phyloP scores from a whole-genome alignment of 2,888 invertebrate species.

The Alloplasta piceator region DNA sequence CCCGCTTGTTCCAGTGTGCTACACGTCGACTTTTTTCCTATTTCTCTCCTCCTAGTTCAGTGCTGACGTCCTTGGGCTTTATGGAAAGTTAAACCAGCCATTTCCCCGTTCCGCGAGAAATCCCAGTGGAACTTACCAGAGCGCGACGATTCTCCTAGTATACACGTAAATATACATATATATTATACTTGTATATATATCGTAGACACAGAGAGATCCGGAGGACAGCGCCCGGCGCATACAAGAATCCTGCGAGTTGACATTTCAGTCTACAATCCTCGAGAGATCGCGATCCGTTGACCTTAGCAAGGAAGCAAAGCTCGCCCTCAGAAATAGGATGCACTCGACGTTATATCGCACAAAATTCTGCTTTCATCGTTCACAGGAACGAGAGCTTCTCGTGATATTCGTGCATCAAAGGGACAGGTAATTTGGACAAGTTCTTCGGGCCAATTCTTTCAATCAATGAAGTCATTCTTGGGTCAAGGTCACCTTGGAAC shows the following conservation, averaged over 20 bases:
- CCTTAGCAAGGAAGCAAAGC: conserved; percentile 30
- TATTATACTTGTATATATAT: background rate
- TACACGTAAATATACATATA: conserved; percentile 18
- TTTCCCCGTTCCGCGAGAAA: conserved; percentile 57
- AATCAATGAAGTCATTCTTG: too few species aligned
- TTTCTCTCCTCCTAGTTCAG: background rate
- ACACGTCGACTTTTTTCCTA: background rate
- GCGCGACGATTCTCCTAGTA: conserved; percentile 51
- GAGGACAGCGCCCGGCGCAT: background rate
- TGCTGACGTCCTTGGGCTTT: conserved; percentile 51
- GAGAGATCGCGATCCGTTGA: conserved; percentile 52
- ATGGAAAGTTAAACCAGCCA: conserved; percentile 69
- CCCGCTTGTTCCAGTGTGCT: conserved; percentile 19
- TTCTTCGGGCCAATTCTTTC: too few species aligned
- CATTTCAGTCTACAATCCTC: conserved; percentile 52
- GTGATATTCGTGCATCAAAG: too few species aligned
- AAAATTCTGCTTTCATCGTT: background rate
- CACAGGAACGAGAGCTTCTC: too few species aligned
- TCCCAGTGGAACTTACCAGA: conserved; percentile 49
- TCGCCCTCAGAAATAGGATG: conserved; percentile 15
- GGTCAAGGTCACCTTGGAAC: too few species aligned
- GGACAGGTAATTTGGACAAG: too few species aligned
- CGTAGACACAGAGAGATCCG: background rate
- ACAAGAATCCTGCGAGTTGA: conserved; percentile 47
- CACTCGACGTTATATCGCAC: conserved; percentile 21